These are phyloP conservation scores for Rhyacophila evoluta DNA, from an alignment of 2,888 invertebrate species.

Conservation along the genomic window DNA sequence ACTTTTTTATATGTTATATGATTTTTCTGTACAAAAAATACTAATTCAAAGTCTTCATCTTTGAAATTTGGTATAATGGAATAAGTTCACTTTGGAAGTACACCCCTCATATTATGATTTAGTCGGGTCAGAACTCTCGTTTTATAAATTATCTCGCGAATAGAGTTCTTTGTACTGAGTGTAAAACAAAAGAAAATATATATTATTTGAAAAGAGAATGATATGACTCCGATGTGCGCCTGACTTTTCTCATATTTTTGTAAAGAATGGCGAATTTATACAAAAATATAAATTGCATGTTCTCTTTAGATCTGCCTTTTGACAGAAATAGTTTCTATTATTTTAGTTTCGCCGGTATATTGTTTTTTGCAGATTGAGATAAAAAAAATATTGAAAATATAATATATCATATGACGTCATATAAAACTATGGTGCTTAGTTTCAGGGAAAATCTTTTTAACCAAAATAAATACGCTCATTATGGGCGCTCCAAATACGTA, in stretches of 20 bases:
- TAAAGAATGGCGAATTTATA: not conserved
- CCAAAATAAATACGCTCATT: no score
- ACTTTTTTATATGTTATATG: no score
- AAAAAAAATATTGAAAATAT: not conserved
- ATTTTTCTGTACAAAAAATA: no score
- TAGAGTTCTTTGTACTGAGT: not conserved
- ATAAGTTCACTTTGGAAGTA: no score
- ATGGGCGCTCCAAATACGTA: no score
- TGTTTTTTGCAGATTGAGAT: not conserved
- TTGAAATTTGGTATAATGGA: no score
- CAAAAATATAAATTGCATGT: conserved; percentile 3
- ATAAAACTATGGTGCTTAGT: not conserved
- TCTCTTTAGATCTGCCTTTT: not conserved
- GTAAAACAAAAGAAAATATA: not conserved
- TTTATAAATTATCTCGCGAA: not conserved
- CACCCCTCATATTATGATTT: no score
- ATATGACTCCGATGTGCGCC: not conserved
- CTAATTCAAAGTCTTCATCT: no score
- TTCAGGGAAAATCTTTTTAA: no score
- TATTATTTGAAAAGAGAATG: not conserved
- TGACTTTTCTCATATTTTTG: not conserved
- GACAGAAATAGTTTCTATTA: not conserved
- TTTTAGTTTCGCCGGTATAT: not conserved
- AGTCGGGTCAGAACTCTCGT: no score
- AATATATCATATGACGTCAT: not conserved